A percentile compares a stretch with the other conserved stretches of the same genome.
Conservation (phyloP, 2,888 invertebrate genomes). For the Hesperia comma region DNA sequence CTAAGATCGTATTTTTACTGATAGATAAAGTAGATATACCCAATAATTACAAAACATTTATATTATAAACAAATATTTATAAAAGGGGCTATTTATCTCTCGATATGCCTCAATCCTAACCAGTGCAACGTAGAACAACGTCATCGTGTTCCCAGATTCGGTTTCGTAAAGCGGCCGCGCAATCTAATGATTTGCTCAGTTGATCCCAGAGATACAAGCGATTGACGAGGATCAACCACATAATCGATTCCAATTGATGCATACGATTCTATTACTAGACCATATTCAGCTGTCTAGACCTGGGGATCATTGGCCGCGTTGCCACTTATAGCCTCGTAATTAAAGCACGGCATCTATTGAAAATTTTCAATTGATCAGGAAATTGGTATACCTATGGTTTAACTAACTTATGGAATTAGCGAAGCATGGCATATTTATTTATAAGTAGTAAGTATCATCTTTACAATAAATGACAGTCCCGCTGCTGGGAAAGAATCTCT, state of each 20-base stretch:
- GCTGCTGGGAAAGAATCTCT: too few species aligned
- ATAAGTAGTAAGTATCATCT: too few species aligned
- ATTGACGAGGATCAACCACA: constrained; percentile 30
- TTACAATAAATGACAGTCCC: too few species aligned
- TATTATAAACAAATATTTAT: too few species aligned
- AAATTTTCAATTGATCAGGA: constrained; percentile 1
- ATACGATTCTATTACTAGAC: constrained; percentile 27
- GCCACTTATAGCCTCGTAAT: background rate
- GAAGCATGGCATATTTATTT: too few species aligned
- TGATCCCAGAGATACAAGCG: constrained; percentile 37
- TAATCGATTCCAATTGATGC: constrained; percentile 36
- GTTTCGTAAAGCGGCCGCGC: constrained; percentile 60
- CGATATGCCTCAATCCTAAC: constrained; percentile 48
- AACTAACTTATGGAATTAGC: too few species aligned
- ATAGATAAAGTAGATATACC: too few species aligned
- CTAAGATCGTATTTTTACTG: too few species aligned
- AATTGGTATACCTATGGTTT: too few species aligned
- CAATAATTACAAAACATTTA: too few species aligned
- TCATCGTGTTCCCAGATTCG: constrained; percentile 57
- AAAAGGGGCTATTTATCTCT: constrained; percentile 35
- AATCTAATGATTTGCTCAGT: constrained; percentile 61
- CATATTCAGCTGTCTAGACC: constrained; percentile 24
- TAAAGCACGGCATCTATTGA: background rate
- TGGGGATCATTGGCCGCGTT: constrained; percentile 13
- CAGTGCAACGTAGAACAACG: constrained; percentile 53